Evolutionary conservation across 2,888 invertebrate species (phyloP).

Genomic region (Parelbella ahira): DNA sequence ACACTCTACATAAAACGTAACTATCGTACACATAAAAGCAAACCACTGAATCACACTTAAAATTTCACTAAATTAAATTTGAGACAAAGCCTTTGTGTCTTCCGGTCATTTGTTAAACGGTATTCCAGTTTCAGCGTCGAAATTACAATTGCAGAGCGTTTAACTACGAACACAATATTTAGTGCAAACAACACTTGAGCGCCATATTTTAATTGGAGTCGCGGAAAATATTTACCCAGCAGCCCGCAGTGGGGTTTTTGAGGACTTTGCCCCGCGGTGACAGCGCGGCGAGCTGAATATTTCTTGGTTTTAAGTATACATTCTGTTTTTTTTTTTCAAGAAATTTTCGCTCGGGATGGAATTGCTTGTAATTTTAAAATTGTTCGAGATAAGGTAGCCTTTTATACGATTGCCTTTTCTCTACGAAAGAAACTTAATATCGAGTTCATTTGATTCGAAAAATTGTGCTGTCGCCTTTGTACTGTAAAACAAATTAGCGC

Average conservation of each 20-base stretch:
- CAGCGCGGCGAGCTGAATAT: too few relatives aligned
- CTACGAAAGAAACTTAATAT: not conserved
- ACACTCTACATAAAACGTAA: too few relatives aligned
- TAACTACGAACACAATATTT: slow-evolving; percentile 9
- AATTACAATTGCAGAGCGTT: slow-evolving; percentile 21
- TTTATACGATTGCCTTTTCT: too few relatives aligned
- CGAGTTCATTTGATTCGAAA: too few relatives aligned
- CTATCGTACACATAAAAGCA: too few relatives aligned
- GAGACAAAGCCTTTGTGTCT: slow-evolving; percentile 14
- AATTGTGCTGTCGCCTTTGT: too few relatives aligned
- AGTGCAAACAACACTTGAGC: slow-evolving; percentile 7
- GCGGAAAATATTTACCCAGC: slow-evolving; percentile 1
- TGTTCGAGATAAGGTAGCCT: not conserved
- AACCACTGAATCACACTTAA: not conserved
- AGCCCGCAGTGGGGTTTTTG: too few relatives aligned
- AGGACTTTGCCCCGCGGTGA: slow-evolving; percentile 6
- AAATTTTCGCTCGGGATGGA: slow-evolving; percentile 9
- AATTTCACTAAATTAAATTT: slow-evolving; percentile 2
- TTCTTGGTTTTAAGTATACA: too few relatives aligned
- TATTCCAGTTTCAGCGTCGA: slow-evolving; percentile 5
- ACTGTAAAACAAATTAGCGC: too few relatives aligned
- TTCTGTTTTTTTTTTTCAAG: not conserved
- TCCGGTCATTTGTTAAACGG: too few relatives aligned
- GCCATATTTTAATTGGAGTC: slow-evolving; percentile 5
- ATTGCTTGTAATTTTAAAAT: not conserved